A percentile compares a stretch with the other conserved stretches of the same genome.
Conservation (phyloP, 2,113 vertebrate species). For the Polypterus senegalus region DNA sequence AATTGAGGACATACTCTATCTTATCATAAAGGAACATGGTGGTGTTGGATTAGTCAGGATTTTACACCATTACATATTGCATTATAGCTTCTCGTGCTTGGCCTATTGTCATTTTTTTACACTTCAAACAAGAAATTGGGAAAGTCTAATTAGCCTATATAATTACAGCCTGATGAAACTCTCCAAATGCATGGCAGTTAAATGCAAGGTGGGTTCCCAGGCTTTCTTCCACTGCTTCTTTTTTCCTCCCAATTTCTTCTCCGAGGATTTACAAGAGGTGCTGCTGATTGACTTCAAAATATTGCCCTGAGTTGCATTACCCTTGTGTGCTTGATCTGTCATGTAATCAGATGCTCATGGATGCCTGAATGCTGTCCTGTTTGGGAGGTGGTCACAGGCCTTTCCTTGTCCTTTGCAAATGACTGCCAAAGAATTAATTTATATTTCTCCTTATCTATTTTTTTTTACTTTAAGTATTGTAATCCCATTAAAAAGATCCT, state of each 20-base stretch:
- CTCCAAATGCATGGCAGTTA: slow-evolving; percentile 43
- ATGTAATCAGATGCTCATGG: too few relatives aligned
- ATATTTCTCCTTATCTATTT: not conserved
- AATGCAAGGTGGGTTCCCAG: slow-evolving; percentile 48
- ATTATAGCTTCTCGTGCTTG: slow-evolving; percentile 51
- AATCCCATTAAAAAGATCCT: slow-evolving; percentile 7
- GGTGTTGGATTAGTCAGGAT: slow-evolving; percentile 49
- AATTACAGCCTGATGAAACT: slow-evolving; percentile 56
- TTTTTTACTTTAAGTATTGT: not conserved
- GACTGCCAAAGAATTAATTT: too few relatives aligned
- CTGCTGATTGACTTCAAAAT: too few relatives aligned
- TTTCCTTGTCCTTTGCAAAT: too few relatives aligned
- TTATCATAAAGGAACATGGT: slow-evolving; percentile 50
- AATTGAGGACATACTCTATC: slow-evolving; percentile 40
- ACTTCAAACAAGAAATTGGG: slow-evolving; percentile 61
- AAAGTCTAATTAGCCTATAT: slow-evolving; percentile 61
- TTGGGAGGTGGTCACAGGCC: too few relatives aligned
- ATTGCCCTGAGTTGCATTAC: too few relatives aligned
- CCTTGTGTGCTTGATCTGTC: too few relatives aligned
- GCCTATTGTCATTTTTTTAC: slow-evolving; percentile 55
- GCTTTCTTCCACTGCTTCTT: slow-evolving; percentile 15
- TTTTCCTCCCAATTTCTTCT: slow-evolving; percentile 20
- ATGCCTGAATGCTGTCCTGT: too few relatives aligned
- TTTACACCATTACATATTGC: slow-evolving; percentile 44
- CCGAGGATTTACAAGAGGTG: too few relatives aligned